A percentile compares a stretch with the other conserved stretches of the same genome.
phyloP scores from a whole-genome alignment of 2,797 vertebrate genomes.

The Petrocephalus schoutedeni region DNA sequence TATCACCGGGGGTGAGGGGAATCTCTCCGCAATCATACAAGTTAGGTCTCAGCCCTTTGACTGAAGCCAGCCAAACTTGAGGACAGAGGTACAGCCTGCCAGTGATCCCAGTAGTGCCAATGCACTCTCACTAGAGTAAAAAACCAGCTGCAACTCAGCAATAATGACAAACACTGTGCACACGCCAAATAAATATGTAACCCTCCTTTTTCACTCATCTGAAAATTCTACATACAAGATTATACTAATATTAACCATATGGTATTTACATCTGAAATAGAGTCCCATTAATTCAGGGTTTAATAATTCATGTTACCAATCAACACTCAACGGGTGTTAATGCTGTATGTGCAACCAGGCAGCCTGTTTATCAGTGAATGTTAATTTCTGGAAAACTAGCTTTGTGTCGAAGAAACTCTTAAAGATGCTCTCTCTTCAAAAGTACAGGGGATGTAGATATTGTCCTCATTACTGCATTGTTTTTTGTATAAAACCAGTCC shows the following conservation, averaged over 20 bases:
- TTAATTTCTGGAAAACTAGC: not conserved
- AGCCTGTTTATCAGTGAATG: slow-evolving; percentile 41
- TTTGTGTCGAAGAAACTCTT: not conserved
- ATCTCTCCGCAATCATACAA: slow-evolving; percentile 10
- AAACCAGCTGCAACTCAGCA: not conserved
- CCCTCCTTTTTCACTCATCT: slow-evolving; percentile 31
- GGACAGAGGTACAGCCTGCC: slow-evolving; percentile 29
- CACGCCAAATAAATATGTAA: slow-evolving; percentile 40
- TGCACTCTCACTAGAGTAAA: slow-evolving; percentile 25
- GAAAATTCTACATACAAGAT: slow-evolving; percentile 54
- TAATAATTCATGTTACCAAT: slow-evolving; percentile 36
- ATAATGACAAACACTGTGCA: slow-evolving; percentile 50
- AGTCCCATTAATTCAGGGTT: slow-evolving; percentile 51
- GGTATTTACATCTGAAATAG: slow-evolving; percentile 61
- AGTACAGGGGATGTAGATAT: not conserved
- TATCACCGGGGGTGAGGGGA: not conserved
- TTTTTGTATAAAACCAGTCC: not conserved
- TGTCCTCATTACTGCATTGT: not conserved
- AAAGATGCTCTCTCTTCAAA: not conserved
- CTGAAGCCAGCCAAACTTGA: slow-evolving; percentile 11
- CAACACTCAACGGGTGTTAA: slow-evolving; percentile 49
- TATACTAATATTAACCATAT: slow-evolving; percentile 59
- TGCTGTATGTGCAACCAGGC: slow-evolving; percentile 43
- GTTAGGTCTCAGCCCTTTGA: slow-evolving; percentile 27
- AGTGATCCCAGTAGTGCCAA: slow-evolving; percentile 31